Evolutionary conservation across 2,113 vertebrate species (phyloP), one percentile per base, ranked within the genome.

Genomic region (Dermatemys mawii): DNA sequence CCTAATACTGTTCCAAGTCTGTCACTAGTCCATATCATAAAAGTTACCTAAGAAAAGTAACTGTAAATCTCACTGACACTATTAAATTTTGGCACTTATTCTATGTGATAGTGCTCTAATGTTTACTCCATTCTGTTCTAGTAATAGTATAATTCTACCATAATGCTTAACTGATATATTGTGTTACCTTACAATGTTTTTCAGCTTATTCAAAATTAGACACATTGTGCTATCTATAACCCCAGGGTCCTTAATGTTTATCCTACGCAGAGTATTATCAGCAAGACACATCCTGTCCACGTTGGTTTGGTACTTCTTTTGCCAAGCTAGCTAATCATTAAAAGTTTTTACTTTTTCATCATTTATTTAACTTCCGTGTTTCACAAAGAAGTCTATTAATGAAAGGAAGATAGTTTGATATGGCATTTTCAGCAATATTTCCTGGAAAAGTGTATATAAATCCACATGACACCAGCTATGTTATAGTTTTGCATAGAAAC

Each of bases 351-450:
- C 91, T 84, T 94, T 44, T 94, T 86, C 11, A 0, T 93, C 80
- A 95, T 96, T 92, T 96, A 88, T 94, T 97, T 95, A 89, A 95
- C 81, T 96, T 94, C 80, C 78, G 87, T 82, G 87, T 93, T 95
- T 94, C 88, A 73, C 55, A 93, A 63, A 86, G 50, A 87, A 79
- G n/a, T 16, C 44, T 90, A 80, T 86, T 96, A 92, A 94, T 89
- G 55, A 91, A 91, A 91, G 4, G 55, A 90, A 87, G 26, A 84
- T 85, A 54, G 76, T 86, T 96, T 91, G 93, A 96, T 95, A 95
- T 2, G 60, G 22, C 83, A 91, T 93, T 92, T 93, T 92, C 76
- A 90, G 81, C 63, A 87, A 87, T 35, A 49, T 93, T 96, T 93
- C 70, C 82, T 85, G 84, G 81, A 92, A 44, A 97, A 84, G 3